Evolutionary conservation across 2,888 invertebrate species (phyloP).

Genomic region (Agonopterix alstromeriana): DNA sequence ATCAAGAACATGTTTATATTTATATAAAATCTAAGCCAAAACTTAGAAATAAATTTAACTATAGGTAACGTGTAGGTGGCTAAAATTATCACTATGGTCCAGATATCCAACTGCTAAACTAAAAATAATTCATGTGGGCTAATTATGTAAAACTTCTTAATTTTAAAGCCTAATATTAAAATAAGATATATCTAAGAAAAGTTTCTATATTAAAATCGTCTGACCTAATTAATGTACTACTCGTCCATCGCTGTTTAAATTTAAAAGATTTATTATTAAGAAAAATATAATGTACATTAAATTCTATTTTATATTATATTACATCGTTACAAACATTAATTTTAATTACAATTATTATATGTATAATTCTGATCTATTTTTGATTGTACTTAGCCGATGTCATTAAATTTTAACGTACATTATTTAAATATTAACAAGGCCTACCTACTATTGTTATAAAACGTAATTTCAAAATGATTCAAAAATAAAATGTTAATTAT

Average conservation of each 20-base stretch:
- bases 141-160: slow-evolving; percentile 45
- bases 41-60: slow-evolving; percentile 37
- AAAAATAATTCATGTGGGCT: slow-evolving; percentile 15
- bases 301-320: slow-evolving; percentile 62
- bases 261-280: slow-evolving; percentile 40
- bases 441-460: slow-evolving; percentile 52
- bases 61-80: slow-evolving; percentile 30
- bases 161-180: slow-evolving; percentile 51
- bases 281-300: slow-evolving; percentile 53
- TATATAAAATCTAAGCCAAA: slow-evolving; percentile 45
- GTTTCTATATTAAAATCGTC: slow-evolving; percentile 29
- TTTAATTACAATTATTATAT: slow-evolving; percentile 56
- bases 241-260: slow-evolving; percentile 32
- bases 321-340: slow-evolving; percentile 52
- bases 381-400: slow-evolving; percentile 55
- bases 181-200: slow-evolving; percentile 30
- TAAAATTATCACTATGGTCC: slow-evolving; percentile 40
- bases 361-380: slow-evolving; percentile 42
- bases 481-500: slow-evolving; percentile 52
- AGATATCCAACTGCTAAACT: slow-evolving; percentile 29
- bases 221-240: slow-evolving; percentile 25
- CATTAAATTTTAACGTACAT: slow-evolving; percentile 49
- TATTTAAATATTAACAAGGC: slow-evolving; percentile 53
- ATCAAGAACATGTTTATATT: slow-evolving; percentile 25
- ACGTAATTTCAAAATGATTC: slow-evolving; percentile 57